A percentile compares a stretch with the other conserved stretches of the same genome.
Evolutionary conservation across 2,113 vertebrate genomes (phyloP).

Genomic region (Microtus richardsoni): DNA sequence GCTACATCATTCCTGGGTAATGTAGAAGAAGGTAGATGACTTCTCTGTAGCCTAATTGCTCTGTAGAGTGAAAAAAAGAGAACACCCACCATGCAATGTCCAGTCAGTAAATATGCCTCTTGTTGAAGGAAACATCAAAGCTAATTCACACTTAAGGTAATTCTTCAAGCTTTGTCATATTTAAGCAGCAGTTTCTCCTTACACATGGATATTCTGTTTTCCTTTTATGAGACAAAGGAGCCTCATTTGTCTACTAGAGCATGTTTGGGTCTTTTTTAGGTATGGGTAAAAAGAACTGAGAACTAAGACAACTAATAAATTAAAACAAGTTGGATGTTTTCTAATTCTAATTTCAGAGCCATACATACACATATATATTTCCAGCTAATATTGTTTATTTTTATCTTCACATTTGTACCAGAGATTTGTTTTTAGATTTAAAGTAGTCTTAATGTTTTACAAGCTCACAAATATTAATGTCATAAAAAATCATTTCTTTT

Average conservation of each 20-base stretch:
- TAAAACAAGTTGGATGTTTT: not conserved
- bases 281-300: not conserved
- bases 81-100: not conserved
- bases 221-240: not conserved
- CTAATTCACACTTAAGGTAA: not conserved
- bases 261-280: not conserved
- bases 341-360: not conserved
- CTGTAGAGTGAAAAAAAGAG: not conserved
- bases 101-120: not conserved
- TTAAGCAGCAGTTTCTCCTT: too few relatives aligned
- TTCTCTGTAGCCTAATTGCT: not conserved
- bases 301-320: not conserved
- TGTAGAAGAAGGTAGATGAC: not conserved
- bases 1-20: not conserved
- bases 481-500: not conserved
- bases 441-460: not conserved
- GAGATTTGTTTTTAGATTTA: not conserved
- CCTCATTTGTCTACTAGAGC: not conserved
- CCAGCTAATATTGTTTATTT: slow-evolving; percentile 33
- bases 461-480: slow-evolving; percentile 1
- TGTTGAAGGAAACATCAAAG: not conserved
- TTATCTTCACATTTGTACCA: not conserved
- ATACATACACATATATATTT: not conserved
- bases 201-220: rapidly evolving
- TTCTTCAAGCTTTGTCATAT: too few relatives aligned